These are phyloP conservation scores for Leptinotarsa texana DNA, from an alignment of 1,140 invertebrate species.

Conservation along the genomic window DNA sequence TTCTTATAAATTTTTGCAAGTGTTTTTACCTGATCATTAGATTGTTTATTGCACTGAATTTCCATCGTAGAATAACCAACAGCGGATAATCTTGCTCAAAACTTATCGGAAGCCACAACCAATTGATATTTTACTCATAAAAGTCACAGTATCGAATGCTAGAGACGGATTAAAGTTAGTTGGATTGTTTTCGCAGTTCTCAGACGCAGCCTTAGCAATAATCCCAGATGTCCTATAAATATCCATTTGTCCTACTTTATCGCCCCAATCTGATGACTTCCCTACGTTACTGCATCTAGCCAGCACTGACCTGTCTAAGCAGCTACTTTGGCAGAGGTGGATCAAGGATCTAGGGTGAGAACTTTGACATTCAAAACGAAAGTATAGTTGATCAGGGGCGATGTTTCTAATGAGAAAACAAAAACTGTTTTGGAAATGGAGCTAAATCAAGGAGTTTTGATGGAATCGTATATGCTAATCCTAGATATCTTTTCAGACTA, in stretches of 20 bases:
- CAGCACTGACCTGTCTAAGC: constrained; percentile 10
- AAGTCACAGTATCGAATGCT: not conserved
- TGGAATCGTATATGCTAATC: too few relatives aligned
- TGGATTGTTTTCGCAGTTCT: constrained; percentile 8
- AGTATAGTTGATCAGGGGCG: too few relatives aligned
- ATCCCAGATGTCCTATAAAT: constrained; percentile 1
- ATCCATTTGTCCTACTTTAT: constrained; percentile 6
- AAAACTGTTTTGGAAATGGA: too few relatives aligned
- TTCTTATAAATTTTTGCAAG: too few relatives aligned
- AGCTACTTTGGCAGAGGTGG: not conserved
- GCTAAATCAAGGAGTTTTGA: too few relatives aligned
- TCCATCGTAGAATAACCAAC: not conserved
- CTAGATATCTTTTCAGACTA: too few relatives aligned
- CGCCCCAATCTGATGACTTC: not conserved
- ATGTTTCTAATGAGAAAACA: too few relatives aligned
- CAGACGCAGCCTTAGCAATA: not conserved
- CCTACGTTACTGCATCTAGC: not conserved
- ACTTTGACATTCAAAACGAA: too few relatives aligned
- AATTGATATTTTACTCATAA: not conserved
- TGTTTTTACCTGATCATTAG: too few relatives aligned
- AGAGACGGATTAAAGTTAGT: not conserved
- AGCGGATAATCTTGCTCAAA: not conserved
- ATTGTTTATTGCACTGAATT: too few relatives aligned
- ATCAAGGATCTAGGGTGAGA: too few relatives aligned
- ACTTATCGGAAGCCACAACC: not conserved